phyloP scores from a whole-genome alignment of 1,140 invertebrate genomes.

The Eupristina koningsbergeri region DNA sequence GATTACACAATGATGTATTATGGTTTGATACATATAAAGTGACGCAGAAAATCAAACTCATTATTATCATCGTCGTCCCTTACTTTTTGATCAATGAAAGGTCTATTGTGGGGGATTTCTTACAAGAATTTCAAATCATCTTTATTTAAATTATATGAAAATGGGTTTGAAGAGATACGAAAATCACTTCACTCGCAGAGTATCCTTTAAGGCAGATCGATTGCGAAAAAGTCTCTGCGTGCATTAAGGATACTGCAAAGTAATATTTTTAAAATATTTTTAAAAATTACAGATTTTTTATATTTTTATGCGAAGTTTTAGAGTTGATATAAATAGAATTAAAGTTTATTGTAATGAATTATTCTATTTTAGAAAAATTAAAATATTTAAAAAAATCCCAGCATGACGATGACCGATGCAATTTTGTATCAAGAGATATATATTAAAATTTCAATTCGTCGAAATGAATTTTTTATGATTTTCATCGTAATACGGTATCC shows the following conservation, averaged over 20 bases:
- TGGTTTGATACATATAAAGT: slow-evolving; percentile 64
- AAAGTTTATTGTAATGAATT: slow-evolving; percentile 54
- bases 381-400: slow-evolving; percentile 49
- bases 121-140: slow-evolving; percentile 48
- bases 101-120: slow-evolving; percentile 67
- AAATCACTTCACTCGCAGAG: slow-evolving; percentile 51
- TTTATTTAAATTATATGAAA: slow-evolving; percentile 36
- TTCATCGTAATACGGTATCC: slow-evolving; percentile 50
- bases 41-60: slow-evolving; percentile 64
- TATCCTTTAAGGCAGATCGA: slow-evolving; percentile 52
- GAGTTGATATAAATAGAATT: slow-evolving; percentile 54
- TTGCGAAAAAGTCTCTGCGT: slow-evolving; percentile 50
- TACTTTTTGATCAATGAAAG: slow-evolving; percentile 69
- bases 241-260: slow-evolving; percentile 53
- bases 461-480: slow-evolving; percentile 52
- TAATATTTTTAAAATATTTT: slow-evolving; percentile 55
- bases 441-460: slow-evolving; percentile 52
- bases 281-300: slow-evolving; percentile 54
- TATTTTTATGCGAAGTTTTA: slow-evolving; percentile 55
- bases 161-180: slow-evolving; percentile 46
- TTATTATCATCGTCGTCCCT: slow-evolving; percentile 68
- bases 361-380: slow-evolving; percentile 53
- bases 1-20: slow-evolving; percentile 66
- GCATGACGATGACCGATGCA: slow-evolving; percentile 47
- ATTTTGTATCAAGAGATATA: slow-evolving; percentile 51